These are phyloP conservation scores for Sinopyrophorus schimmeli DNA, from an alignment of 2,888 invertebrate genomes.

Conservation along the genomic window DNA sequence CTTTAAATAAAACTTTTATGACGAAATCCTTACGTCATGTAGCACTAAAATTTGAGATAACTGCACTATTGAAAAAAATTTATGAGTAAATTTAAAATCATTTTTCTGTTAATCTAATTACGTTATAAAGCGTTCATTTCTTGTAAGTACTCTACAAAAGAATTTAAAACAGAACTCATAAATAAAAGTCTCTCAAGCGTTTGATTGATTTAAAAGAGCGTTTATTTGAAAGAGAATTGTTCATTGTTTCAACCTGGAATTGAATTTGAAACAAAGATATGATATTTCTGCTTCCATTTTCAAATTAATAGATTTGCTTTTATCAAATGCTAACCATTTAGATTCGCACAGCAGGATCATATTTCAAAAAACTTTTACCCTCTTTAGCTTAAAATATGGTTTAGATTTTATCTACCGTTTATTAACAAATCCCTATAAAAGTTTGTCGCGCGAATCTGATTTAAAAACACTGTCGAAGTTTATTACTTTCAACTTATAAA, in stretches of 20 bases:
- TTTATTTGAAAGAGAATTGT: constrained; percentile 16
- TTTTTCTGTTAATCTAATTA: constrained; percentile 21
- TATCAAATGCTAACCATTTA: constrained; percentile 26
- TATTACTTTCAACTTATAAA: too few species aligned
- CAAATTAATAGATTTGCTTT: constrained; percentile 27
- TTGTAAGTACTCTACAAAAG: constrained; percentile 14
- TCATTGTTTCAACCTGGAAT: constrained; percentile 23
- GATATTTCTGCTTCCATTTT: constrained; percentile 25
- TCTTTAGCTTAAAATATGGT: constrained; percentile 20
- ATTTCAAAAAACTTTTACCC: constrained; percentile 23
- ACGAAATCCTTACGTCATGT: too few species aligned
- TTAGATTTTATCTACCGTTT: constrained; percentile 15
- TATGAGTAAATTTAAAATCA: constrained; percentile 17
- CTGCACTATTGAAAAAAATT: too few species aligned
- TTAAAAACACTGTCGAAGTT: too few species aligned
- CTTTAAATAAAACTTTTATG: too few species aligned
- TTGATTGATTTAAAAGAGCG: constrained; percentile 25
- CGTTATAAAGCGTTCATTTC: constrained; percentile 8
- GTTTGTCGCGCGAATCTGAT: background rate
- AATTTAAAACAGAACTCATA: constrained; percentile 20
- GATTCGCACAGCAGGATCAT: constrained; percentile 11
- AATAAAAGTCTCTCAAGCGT: constrained; percentile 19
- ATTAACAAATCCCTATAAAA: constrained; percentile 12
- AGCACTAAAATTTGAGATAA: too few species aligned
- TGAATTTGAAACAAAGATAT: constrained; percentile 21